These are phyloP conservation scores for Odobenus rosmarus DNA, from an alignment of 2,113 vertebrate species.

Conservation along the genomic window DNA sequence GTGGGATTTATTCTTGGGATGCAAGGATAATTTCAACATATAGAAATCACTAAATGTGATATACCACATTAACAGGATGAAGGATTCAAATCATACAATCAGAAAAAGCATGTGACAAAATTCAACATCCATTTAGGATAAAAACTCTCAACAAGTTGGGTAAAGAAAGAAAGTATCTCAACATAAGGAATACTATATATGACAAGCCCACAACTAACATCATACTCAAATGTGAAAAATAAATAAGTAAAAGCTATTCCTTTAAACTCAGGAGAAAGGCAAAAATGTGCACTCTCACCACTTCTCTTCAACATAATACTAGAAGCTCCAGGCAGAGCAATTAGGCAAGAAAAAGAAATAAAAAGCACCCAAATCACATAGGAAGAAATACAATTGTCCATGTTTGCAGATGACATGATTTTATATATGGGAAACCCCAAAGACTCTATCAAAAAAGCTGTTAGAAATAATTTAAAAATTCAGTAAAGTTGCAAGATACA, in stretches of 20 bases:
- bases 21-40: neutral
- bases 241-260: neutral
- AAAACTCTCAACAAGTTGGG: neutral
- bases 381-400: neutral
- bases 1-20: neutral
- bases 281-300: neutral
- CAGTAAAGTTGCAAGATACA: neutral
- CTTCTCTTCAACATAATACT: neutral
- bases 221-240: neutral
- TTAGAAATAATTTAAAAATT: constrained; percentile 15
- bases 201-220: neutral
- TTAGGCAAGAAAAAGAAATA: neutral
- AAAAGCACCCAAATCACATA: neutral
- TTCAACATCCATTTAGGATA: neutral
- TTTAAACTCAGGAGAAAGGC: neutral
- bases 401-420: neutral
- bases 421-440: neutral
- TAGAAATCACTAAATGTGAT: neutral
- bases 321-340: neutral
- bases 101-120: neutral
- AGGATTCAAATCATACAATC: neutral
- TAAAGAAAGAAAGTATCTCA: neutral
- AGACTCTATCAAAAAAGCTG: neutral
- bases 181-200: neutral
- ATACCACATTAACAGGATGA: neutral